A percentile compares a stretch with the other conserved stretches of the same genome.
These are phyloP conservation scores for Neuroterus valhalla DNA, from an alignment of 1,140 invertebrate species.

Conservation along the genomic window DNA sequence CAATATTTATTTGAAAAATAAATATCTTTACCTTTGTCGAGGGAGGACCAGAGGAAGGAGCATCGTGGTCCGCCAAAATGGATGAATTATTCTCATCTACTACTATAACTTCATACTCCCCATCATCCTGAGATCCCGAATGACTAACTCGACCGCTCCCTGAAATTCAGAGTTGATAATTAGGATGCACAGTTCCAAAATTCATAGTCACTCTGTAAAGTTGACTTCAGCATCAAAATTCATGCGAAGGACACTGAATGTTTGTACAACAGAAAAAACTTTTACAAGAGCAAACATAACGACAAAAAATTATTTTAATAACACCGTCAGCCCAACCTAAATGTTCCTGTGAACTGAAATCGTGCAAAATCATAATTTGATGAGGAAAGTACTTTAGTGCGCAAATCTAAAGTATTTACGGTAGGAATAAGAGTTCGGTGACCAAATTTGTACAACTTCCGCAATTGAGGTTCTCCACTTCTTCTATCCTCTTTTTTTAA, in stretches of 20 bases:
- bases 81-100: conserved; percentile 92
- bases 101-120: conserved; percentile 91
- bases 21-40: conserved; percentile 85
- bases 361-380: conserved; percentile 37
- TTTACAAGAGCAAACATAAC: conserved; percentile 4
- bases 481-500: too few relatives aligned
- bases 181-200: neutral
- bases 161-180: conserved; percentile 53
- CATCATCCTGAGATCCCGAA: conserved; percentile 81
- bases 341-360: conserved; percentile 9
- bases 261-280: conserved; percentile 8
- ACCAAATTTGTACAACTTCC: too few relatives aligned
- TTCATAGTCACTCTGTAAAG: neutral
- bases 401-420: too few relatives aligned
- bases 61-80: conserved; percentile 85
- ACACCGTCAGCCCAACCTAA: conserved; percentile 28
- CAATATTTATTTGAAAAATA: neutral
- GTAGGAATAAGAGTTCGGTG: too few relatives aligned
- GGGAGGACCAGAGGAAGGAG: conserved; percentile 81
- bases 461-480: too few relatives aligned
- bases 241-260: conserved; percentile 39
- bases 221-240: conserved; percentile 31
- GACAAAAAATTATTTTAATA: conserved; percentile 19
- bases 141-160: conserved; percentile 71
- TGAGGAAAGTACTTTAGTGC: neutral